Evolutionary conservation across 53 echinoderm and acorn worm species (phyloP), one percentile per base, ranked within the genome.

Genomic region (Holothuria leucospilota): DNA sequence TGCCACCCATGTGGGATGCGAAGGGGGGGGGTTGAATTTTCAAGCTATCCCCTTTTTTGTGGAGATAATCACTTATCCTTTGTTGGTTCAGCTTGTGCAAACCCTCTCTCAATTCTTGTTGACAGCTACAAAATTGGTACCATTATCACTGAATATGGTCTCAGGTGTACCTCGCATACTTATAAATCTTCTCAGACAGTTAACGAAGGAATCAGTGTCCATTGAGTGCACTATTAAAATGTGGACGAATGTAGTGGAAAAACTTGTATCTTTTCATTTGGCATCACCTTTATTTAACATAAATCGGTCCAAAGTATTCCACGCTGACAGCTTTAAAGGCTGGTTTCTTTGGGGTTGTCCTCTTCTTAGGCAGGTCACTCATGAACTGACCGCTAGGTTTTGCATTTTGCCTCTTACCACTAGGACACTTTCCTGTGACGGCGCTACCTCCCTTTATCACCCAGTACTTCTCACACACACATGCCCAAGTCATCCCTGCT

Each of bases 241-340:
- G 25, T 94, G 93, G 34, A 93, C 77, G 6, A 90, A 87, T 84
- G 87, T 69, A 23, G 64, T 24, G 7, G 90, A 93, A 21, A 51
- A 84, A 78, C 28, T 90, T 87, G 60, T 93, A 93, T 75, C 87
- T 63, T 53, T 87, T 92, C 66, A 62, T 77, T 73, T 75, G 77
- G 25, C 62, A 41, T 27, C 92, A 51, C 26, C 92, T 89, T 39
- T 78, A 51, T 63, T 89, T 92, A 12, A 92, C 92, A 13, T 59
- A 9, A 29, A 90, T 82, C 2, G 89, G 87, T 6, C 93, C 93
- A 29, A 90, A 93, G 71, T 80, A 92, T 66, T 92, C 92, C 18
- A 89, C 74, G 20, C 88, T 89, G 2, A 62, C 71, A 63, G 20
- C 62, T 21, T 84, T 82, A 25, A 92, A 92, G 49, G 92, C 89